phyloP scores from a whole-genome alignment of 2,888 invertebrate species.

The Synergus japonicus region DNA sequence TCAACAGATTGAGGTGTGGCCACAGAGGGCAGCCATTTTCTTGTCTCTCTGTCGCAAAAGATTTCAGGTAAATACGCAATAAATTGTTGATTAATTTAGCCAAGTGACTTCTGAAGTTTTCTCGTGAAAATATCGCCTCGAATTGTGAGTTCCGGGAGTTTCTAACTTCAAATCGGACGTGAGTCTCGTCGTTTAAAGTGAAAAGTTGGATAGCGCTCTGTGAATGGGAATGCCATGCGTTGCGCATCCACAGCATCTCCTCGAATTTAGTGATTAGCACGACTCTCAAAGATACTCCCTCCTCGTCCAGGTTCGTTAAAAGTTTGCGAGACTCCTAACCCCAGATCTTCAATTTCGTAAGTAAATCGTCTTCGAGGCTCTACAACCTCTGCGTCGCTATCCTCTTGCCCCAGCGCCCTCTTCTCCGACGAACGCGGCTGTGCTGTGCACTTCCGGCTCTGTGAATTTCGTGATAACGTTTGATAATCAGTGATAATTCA shows the following conservation, averaged over 20 bases:
- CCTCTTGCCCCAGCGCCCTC: conserved; percentile 46
- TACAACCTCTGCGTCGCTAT: conserved; percentile 65
- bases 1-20: conserved; percentile 62
- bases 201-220: conserved; percentile 48
- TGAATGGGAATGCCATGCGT: conserved; percentile 52
- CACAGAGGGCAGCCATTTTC: conserved; percentile 62
- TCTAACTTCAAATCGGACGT: conserved; percentile 17
- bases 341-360: conserved; percentile 62
- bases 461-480: conserved; percentile 46
- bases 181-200: conserved; percentile 49
- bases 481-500: conserved; percentile 34
- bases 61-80: conserved; percentile 61
- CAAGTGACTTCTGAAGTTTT: conserved; percentile 41
- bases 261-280: conserved; percentile 24
- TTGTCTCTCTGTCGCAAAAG: conserved; percentile 61
- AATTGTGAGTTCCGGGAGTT: conserved; percentile 38
- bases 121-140: background rate
- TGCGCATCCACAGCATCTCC: conserved; percentile 38
- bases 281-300: conserved; percentile 3
- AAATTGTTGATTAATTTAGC: conserved; percentile 43
- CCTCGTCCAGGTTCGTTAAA: conserved; percentile 29
- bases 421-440: conserved; percentile 45
- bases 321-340: conserved; percentile 53
- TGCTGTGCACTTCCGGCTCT: conserved; percentile 64
- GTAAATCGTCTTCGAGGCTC: conserved; percentile 65